Base-by-base conservation (phyloP, 2,797 vertebrate species). In the Pterois miles region DNA sequence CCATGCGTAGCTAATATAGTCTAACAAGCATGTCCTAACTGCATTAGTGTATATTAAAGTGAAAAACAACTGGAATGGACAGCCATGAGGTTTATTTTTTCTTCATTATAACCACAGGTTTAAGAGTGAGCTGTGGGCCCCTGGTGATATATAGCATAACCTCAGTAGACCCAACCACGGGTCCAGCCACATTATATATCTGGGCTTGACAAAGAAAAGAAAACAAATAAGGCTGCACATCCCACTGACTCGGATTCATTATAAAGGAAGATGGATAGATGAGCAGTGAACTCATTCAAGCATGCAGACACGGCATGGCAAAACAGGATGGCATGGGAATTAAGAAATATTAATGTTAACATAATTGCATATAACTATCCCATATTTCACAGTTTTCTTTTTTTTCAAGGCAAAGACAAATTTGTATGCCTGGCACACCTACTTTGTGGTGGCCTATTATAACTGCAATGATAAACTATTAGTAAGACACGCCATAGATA, bases 81-180 rank as follows among this genome's bases (percentile, higher is more conserved):
- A 82, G 62, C 38, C 71, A 22, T 72, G 50, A 74, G 72, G 75
- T 87, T 91, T 83, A 75, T 88, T 93, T 89, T 89, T 79, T 90
- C 82, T 83, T 91, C 87, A 87, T 93, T 91, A 93, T 82, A 84
- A 81, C 82, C 88, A 78, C 82, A 84, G 85, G 50, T 91, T 91
- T 90, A 76, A 83, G 77, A 78, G 52, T 76, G 80, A 91, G 83
- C 84, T 63, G 74, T 74, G 87, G 91, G 81, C 81, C 92, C 90
- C 88, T 66, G 68, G 82, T 92, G 92, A 94, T 93, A 92, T 91
- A 92, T 82, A 92, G 90, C 86, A 92, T 82, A 92, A 91, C 86
- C 84, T 76, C 66, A 78, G 78, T 79, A 88, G 74, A 81, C 76
- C 52, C 38, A 81, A 38, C 29, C 70, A 23, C 62, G 63, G 66